phyloP scores from a whole-genome alignment of 2,113 vertebrate species.

The Aspiorhynchus laticeps region DNA sequence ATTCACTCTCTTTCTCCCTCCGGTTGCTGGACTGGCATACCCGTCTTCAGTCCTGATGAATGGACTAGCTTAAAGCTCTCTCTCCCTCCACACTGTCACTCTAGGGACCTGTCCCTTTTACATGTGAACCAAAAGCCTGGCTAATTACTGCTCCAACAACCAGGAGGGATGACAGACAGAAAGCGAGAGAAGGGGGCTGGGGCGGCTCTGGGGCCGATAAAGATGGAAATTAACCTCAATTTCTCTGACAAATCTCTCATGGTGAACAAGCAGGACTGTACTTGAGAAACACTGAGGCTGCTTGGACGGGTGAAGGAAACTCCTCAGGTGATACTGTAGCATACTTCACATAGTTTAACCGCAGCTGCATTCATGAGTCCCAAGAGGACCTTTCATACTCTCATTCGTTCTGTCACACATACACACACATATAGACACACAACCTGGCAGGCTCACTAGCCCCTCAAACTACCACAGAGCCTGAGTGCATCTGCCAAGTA shows the following conservation, averaged over 20 bases:
- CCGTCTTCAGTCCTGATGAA: constrained; percentile 15
- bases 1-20: not conserved
- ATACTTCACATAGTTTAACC: constrained; percentile 58
- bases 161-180: constrained; percentile 8
- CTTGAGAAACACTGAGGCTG: not conserved
- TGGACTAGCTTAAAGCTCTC: constrained; percentile 35
- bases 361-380: constrained; percentile 56
- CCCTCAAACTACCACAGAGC: not conserved
- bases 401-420: constrained; percentile 14
- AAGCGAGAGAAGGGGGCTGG: not conserved
- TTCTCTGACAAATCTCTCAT: too few species aligned
- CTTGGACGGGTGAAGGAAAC: constrained; percentile 29
- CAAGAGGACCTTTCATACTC: not conserved
- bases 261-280: constrained; percentile 25
- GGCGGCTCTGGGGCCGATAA: constrained; percentile 43
- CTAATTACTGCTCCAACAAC: constrained; percentile 61
- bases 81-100: constrained; percentile 18
- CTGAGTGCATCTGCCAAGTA: constrained; percentile 21
- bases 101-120: constrained; percentile 50
- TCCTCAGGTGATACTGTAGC: constrained; percentile 60
- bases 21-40: not conserved
- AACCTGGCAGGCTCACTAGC: not conserved
- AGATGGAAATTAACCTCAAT: constrained; percentile 57
- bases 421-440: not conserved
- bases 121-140: constrained; percentile 54